Percentiles rank a stretch among this genome's conserved stretches.
Evolutionary conservation across 2,797 vertebrate species (phyloP).

Genomic region (Amphiprion clarkii): DNA sequence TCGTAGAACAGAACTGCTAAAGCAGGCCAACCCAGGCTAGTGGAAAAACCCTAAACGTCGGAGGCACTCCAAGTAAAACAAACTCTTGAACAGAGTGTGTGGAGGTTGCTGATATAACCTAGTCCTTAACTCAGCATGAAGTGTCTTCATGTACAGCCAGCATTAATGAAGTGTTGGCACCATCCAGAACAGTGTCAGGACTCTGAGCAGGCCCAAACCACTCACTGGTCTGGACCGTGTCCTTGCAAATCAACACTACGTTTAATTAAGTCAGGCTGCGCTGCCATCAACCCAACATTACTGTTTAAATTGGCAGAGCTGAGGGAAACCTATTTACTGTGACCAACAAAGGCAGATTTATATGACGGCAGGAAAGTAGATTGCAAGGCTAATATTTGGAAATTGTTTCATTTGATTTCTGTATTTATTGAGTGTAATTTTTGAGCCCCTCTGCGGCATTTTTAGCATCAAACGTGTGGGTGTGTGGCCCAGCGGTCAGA

Average conservation of each 20-base stretch:
- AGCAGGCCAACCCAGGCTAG: background rate
- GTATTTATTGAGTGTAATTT: constrained; percentile 83
- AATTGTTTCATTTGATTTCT: constrained; percentile 85
- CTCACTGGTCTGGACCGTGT: constrained; percentile 75
- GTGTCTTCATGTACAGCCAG: constrained; percentile 42
- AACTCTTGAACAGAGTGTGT: constrained; percentile 1
- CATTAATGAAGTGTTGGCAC: constrained; percentile 71
- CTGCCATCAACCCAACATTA: constrained; percentile 70
- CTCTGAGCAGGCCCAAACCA: constrained; percentile 62
- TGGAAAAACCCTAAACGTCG: constrained; percentile 20
- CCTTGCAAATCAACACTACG: constrained; percentile 78
- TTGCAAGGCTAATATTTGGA: constrained; percentile 83
- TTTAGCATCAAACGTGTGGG: constrained; percentile 79
- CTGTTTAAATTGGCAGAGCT: constrained; percentile 79
- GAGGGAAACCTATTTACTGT: constrained; percentile 76
- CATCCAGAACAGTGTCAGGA: constrained; percentile 57
- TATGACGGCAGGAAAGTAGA: constrained; percentile 72
- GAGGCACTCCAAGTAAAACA: background rate
- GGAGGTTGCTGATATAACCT: constrained; percentile 26
- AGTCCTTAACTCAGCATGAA: constrained; percentile 33
- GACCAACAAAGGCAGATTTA: constrained; percentile 76
- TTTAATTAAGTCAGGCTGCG: constrained; percentile 79
- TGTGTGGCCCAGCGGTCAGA: constrained; percentile 73
- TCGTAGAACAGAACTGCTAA: background rate
- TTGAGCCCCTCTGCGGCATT: constrained; percentile 69